A percentile compares a stretch with the other conserved stretches of the same genome.
These are phyloP conservation scores for Drosophila mulleri DNA, from an alignment of 2,888 invertebrate species.

Conservation along the genomic window DNA sequence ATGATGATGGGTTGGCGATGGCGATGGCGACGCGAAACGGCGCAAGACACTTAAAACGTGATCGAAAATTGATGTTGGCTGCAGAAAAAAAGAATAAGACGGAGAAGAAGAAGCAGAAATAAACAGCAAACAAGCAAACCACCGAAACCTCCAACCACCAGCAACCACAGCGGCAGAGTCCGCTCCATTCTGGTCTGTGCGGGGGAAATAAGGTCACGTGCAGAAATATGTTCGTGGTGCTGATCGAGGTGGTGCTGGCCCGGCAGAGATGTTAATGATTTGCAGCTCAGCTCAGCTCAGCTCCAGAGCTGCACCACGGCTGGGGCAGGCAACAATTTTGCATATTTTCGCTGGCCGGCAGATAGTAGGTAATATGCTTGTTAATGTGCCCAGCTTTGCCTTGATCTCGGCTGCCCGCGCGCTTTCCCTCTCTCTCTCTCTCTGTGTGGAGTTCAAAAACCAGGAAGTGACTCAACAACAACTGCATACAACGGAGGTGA, in stretches of 20 bases:
- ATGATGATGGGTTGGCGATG: constrained; percentile 42
- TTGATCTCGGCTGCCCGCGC: constrained; percentile 35
- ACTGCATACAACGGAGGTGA: constrained; percentile 68
- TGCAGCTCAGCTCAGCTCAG: constrained; percentile 45
- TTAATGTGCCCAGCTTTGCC: constrained; percentile 72
- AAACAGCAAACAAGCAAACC: constrained; percentile 48
- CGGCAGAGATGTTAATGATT: constrained; percentile 77
- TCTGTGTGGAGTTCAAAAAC: constrained; percentile 69
- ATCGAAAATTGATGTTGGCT: constrained; percentile 79
- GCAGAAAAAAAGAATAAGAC: neutral
- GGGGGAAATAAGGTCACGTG: constrained; percentile 81
- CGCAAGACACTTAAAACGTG: constrained; percentile 81
- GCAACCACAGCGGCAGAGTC: constrained; percentile 25
- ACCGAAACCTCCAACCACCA: constrained; percentile 43
- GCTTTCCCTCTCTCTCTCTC: constrained; percentile 1
- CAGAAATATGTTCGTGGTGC: constrained; percentile 76
- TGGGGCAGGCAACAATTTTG: constrained; percentile 67
- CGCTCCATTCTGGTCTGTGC: constrained; percentile 56
- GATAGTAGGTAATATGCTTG: constrained; percentile 80
- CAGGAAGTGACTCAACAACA: constrained; percentile 80
- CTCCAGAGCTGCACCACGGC: constrained; percentile 15
- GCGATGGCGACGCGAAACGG: constrained; percentile 55
- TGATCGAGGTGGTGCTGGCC: constrained; percentile 51
- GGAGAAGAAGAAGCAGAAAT: neutral
- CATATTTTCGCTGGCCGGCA: constrained; percentile 69